Base-by-base conservation (phyloP, 1,140 invertebrate species). In the Carposina sasakii region DNA sequence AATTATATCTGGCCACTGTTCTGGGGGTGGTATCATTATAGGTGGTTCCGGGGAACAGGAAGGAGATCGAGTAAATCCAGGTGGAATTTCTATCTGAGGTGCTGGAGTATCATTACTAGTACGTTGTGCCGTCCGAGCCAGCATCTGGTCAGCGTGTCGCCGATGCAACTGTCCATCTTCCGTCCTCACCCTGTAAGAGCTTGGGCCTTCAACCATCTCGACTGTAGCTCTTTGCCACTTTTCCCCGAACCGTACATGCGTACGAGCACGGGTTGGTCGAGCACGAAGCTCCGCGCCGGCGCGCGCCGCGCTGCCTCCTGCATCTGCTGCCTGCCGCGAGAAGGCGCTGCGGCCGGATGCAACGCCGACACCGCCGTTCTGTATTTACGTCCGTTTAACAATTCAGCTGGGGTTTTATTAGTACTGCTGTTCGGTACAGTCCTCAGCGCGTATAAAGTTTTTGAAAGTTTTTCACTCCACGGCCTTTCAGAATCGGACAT, bases 361-460 rank as follows among this genome's bases (percentile, higher is more conserved):
- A 42, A 17, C 13, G 4, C 16, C 1, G 40, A 42, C n/a, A 42
- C 22, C 2, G 40, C 24, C 16, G 40, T 42, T 17, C 40, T 28
- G 12, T 42, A 42, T 24, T 42, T 42, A 9, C 40, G 40, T 2
- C 40, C 40, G 16, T 42, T 42, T 10, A 42, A 24, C 24, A 42
- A 19, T 42, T 42, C 40, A 9, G 40, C 40, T 13, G 40, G 40
- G 5, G 40, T 42, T 16, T 42, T 42, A 28, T 42, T 42, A n/a
- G 40, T 88, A 19, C 75, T 96, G 90, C 75, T 98, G 28, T 85
- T 98, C 22, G 95, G 98, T 87, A 95, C 95, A 1, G 96, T 96
- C 78, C 91, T 96, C 15, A 96, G 91, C 62, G 98, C 98, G 76
- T 96, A 42, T 42, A 42, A 42, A 16, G 95, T 85, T 94, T 95